A percentile compares a stretch with the other conserved stretches of the same genome.
Evolutionary conservation across 2,113 vertebrate genomes (phyloP).

Genomic region (Xiphophorus hellerii): DNA sequence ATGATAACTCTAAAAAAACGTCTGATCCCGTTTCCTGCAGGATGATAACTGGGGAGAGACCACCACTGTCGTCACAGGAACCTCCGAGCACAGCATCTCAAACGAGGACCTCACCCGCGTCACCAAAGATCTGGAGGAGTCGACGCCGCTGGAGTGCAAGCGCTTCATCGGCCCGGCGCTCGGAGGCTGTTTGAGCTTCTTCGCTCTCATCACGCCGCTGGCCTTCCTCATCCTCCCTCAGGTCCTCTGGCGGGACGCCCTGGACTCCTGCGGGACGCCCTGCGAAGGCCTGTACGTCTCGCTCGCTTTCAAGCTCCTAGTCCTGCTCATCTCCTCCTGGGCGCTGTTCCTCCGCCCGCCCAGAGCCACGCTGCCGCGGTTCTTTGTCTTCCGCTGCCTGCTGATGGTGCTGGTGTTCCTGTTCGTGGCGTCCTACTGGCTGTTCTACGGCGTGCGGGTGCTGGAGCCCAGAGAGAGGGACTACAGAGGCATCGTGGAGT

Average conservation of each 20-base stretch:
- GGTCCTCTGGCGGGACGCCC: slow-evolving; percentile 86
- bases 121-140: slow-evolving; percentile 93
- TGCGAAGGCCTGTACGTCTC: slow-evolving; percentile 95
- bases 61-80: slow-evolving; percentile 92
- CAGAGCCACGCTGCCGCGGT: slow-evolving; percentile 86
- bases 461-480: slow-evolving; percentile 85
- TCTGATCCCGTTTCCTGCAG: slow-evolving; percentile 55
- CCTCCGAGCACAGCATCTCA: slow-evolving; percentile 93
- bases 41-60: slow-evolving; percentile 97
- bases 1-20: too few relatives aligned
- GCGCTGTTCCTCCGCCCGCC: slow-evolving; percentile 91
- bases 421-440: slow-evolving; percentile 91
- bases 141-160: slow-evolving; percentile 87
- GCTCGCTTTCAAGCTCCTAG: slow-evolving; percentile 93
- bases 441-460: slow-evolving; percentile 90
- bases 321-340: slow-evolving; percentile 92
- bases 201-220: slow-evolving; percentile 88
- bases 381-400: slow-evolving; percentile 88
- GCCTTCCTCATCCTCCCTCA: slow-evolving; percentile 92
- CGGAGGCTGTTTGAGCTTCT: slow-evolving; percentile 85
- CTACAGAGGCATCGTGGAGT: slow-evolving; percentile 91
- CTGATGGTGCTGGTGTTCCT: slow-evolving; percentile 93
- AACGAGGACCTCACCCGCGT: slow-evolving; percentile 92
- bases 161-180: slow-evolving; percentile 85
- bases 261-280: slow-evolving; percentile 88